Conservation (phyloP, 2,797 vertebrate genomes). For the Anguilla obscura region DNA sequence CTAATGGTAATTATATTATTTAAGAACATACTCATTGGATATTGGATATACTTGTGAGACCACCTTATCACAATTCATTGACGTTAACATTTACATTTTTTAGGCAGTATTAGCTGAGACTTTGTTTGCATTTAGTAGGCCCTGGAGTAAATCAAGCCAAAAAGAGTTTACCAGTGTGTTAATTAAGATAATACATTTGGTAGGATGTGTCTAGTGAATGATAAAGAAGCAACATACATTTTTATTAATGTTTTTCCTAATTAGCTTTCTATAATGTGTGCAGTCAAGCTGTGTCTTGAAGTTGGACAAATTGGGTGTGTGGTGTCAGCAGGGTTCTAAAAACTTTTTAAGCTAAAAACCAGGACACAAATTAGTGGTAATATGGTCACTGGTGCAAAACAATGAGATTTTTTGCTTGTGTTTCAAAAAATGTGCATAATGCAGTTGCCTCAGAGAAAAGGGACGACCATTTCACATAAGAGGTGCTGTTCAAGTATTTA, state of each 20-base stretch:
- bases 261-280: not conserved
- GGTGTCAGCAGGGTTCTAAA: not conserved
- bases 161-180: not conserved
- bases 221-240: not conserved
- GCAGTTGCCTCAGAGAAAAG: not conserved
- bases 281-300: not conserved
- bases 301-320: not conserved
- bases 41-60: not conserved
- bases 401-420: not conserved
- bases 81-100: not conserved
- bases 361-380: not conserved
- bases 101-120: not conserved
- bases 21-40: not conserved
- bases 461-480: not conserved
- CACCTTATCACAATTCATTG: not conserved
- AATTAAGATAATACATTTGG: not conserved
- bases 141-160: not conserved
- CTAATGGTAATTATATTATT: constrained; percentile 1
- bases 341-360: not conserved
- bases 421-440: not conserved
- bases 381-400: not conserved
- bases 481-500: not conserved
- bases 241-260: not conserved
- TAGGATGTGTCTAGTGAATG: not conserved
- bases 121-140: not conserved